Percentiles rank a stretch among this genome's conserved stretches.
Evolutionary conservation across 2,113 vertebrate genomes (phyloP).

Genomic region (Chunga burmeisteri): DNA sequence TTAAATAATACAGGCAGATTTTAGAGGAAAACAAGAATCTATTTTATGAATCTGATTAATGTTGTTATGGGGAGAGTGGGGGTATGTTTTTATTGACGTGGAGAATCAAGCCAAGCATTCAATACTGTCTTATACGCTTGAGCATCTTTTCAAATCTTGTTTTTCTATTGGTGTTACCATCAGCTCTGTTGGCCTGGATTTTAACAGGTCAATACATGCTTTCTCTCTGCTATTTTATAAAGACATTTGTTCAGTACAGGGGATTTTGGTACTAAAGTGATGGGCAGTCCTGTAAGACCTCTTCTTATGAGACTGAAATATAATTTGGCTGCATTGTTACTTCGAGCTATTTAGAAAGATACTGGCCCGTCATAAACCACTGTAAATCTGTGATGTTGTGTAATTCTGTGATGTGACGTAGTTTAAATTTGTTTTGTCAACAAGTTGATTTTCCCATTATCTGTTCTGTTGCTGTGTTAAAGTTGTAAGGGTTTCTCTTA

Average conservation of each 20-base stretch:
- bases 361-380: neutral
- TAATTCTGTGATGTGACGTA: neutral
- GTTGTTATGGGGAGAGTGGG: neutral
- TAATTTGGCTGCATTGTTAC: neutral
- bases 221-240: neutral
- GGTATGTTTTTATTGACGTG: neutral
- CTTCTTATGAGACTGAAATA: neutral
- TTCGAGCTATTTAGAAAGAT: neutral
- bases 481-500: neutral
- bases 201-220: neutral
- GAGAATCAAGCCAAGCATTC: neutral
- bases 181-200: neutral
- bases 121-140: neutral
- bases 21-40: neutral
- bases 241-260: neutral
- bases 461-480: neutral
- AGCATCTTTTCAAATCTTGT: neutral
- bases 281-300: neutral
- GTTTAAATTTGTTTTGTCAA: neutral
- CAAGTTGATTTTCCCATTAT: neutral
- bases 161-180: neutral
- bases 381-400: neutral
- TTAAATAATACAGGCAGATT: neutral
- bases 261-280: neutral
- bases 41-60: neutral